Percentiles rank a stretch among this genome's conserved stretches.
phyloP scores from a whole-genome alignment of 2,113 vertebrate genomes.

The Cariama cristata region DNA sequence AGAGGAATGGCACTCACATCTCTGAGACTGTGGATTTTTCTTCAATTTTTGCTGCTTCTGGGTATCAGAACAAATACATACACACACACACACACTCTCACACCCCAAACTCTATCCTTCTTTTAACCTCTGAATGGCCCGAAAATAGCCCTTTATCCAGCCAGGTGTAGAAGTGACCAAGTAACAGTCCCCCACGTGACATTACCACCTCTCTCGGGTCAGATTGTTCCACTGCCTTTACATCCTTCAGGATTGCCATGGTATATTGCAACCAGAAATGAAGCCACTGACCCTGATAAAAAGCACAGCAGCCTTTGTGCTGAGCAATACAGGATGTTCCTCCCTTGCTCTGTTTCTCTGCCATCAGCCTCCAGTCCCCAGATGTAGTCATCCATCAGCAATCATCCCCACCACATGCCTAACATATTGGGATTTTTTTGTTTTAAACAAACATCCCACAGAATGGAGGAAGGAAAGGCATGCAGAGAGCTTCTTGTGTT shows the following conservation, averaged over 20 bases:
- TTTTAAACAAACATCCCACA: neutral
- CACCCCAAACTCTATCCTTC: neutral
- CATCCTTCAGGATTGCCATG: neutral
- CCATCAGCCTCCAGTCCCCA: neutral
- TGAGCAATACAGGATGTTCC: neutral
- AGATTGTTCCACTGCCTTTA: neutral
- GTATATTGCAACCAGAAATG: neutral
- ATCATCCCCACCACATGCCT: neutral
- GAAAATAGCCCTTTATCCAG: neutral
- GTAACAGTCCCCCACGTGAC: neutral
- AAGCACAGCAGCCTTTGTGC: neutral
- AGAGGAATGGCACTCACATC: neutral
- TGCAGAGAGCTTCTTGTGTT: neutral
- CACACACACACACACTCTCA: accelerated
- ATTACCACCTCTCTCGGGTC: neutral
- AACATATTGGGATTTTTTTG: neutral
- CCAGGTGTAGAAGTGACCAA: neutral
- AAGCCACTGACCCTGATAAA: neutral
- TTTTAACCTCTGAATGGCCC: neutral
- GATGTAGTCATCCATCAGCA: neutral
- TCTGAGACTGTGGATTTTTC: neutral
- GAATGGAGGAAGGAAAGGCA: neutral
- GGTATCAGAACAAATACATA: neutral
- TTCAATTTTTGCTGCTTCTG: neutral
- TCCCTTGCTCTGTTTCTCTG: neutral